Base-by-base conservation (phyloP, 2,113 vertebrate genomes). In the Pseudopodoces humilis region DNA sequence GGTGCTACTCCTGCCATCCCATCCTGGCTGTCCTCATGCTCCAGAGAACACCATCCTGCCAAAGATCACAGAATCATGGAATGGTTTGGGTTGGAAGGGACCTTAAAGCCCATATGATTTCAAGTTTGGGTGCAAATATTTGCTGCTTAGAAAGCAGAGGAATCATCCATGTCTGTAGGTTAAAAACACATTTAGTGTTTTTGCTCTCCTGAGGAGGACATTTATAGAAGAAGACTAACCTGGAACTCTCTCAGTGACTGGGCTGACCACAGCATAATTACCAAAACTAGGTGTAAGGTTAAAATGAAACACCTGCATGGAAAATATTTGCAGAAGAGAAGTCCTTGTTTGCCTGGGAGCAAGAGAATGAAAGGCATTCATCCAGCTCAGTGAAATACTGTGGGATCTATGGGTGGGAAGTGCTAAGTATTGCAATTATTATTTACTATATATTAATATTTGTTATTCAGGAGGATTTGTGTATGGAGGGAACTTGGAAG, bases 391-490 rank as follows among this genome's bases (percentile, higher is more conserved):
- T 58, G 83, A 84, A 96, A 68, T 86, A 60, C 25, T 2, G 2
- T 55, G 88, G 90, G 52, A 88, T 71, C 47, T 78, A 67, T 30
- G 65, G 55, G 31, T 72, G 83, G 65, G 55, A 94, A 92, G 88
- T 79, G 77, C 64, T 94, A 91, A 87, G 74, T 35, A 79, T 60
- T 78, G 27, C 77, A 89, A 65, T 85, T 76, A 91, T 84, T 94
- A 92, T 95, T 95, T 91, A 91, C 83, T 92, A 44, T 87, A 69
- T 89, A 82, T 94, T 92, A 87, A 87, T 92, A 94, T 92, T 87
- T 89, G 53, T 56, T 94, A 59, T 91, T 94, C 46, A 49, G 75
- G 56, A 81, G 56, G 75, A 81, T 89, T 95, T 85, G 24, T 50
- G 49, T 65, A 83, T 72, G 46, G 80, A 85, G 67, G 37, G 63